phyloP scores from a whole-genome alignment of 2,797 vertebrate genomes.

The Craterocephalus amniculus region DNA sequence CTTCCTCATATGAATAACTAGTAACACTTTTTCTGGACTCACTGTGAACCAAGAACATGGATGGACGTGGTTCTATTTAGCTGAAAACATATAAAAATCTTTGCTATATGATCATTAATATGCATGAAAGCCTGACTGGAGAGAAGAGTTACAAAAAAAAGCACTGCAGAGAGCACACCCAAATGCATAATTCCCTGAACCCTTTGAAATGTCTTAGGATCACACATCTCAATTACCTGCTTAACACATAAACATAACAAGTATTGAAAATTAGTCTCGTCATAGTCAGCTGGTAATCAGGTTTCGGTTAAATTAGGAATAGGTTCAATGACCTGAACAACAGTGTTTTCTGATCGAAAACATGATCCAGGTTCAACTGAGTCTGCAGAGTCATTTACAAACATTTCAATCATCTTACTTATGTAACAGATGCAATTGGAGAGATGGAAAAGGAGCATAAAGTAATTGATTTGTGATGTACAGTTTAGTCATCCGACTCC shows the following conservation, averaged over 20 bases:
- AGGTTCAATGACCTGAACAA: not conserved
- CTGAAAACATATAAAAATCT: not conserved
- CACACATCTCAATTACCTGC: not conserved
- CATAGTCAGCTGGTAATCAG: not conserved
- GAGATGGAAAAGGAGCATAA: too few species aligned
- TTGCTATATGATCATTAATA: not conserved
- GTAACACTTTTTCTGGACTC: slow-evolving; percentile 32
- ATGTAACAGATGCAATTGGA: too few species aligned
- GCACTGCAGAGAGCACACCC: not conserved
- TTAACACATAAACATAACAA: too few species aligned
- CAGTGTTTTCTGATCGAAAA: too few species aligned
- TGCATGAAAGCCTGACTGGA: not conserved
- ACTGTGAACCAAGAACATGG: slow-evolving; percentile 10
- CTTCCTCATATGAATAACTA: slow-evolving; percentile 38
- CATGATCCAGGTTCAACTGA: too few species aligned
- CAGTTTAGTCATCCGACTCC: not conserved
- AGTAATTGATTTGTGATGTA: too few species aligned
- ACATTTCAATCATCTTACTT: too few species aligned
- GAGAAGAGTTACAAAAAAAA: not conserved
- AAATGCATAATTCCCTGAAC: not conserved
- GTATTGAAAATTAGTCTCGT: not conserved
- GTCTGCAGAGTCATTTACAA: too few species aligned
- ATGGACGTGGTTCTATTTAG: not conserved
- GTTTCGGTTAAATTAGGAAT: not conserved
- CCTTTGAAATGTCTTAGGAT: too few species aligned